Base-by-base conservation (phyloP, 2,888 invertebrate species). In the Neoascia interrupta region DNA sequence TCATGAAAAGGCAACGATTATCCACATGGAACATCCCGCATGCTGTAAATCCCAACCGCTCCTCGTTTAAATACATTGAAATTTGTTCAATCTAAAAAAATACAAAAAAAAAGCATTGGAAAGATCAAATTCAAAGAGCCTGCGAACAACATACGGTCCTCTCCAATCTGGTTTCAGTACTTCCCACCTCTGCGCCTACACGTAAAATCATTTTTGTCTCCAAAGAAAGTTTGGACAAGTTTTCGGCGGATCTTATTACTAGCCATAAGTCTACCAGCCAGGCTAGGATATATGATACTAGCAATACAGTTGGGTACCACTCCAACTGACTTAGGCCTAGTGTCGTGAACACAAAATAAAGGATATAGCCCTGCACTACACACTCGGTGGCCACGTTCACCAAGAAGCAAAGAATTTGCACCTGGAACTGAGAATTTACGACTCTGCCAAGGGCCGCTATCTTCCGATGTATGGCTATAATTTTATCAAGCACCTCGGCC, bases 391-490 rank as follows among this genome's bases (percentile, higher is more conserved):
- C 69, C 1, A 76, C 83, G 28, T 83, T 84, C 0, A 68, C 5
- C 6, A 87, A 36, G 15, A 84, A 85, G n/a, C 81, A 81, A 0
- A 86, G 19, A 19, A 84, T 41, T 64, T 86, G 85, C 8, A 83
- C 51, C 8, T 81, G 82, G 51, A 81, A 83, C 13, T 85, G 81
- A 0, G 63, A 49, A 26, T 81, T 81, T 6, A 85, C 68, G 0
- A 18, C 16, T 1, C 63, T 66, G 19, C 83, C 82, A 1, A 87
- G 66, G 2, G 69, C 54, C 16, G 81, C 19, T 4, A 85, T 58
- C 11, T 73, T 63, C 11, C 63, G 60, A 36, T 85, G 84, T 0
- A 82, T 39, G 0, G 70, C 72, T 63, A 83, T 70, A 1, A 86
- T 34, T 2, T 75, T 79, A 39, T 84, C 82, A 31, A 87, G 11